A percentile compares a stretch with the other conserved stretches of the same genome.
phyloP scores from a whole-genome alignment of 2,888 invertebrate species.

The Athalia cordata region DNA sequence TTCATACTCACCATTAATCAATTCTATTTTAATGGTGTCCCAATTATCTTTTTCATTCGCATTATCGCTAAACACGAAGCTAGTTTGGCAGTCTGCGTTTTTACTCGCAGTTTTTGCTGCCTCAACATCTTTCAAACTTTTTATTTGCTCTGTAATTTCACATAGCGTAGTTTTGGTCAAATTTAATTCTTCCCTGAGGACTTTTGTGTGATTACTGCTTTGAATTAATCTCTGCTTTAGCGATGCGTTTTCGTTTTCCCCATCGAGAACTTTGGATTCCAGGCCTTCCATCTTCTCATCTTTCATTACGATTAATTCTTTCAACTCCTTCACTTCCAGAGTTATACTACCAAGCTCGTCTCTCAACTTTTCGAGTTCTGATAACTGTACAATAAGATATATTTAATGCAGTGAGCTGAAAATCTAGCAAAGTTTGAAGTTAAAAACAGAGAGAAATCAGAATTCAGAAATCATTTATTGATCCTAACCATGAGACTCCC shows the following conservation, averaged over 20 bases:
- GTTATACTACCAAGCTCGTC: constrained; percentile 28
- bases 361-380: constrained; percentile 33
- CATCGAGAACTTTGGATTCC: constrained; percentile 39
- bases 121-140: constrained; percentile 48
- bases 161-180: constrained; percentile 54
- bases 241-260: constrained; percentile 53
- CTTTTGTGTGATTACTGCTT: constrained; percentile 51
- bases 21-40: too few species aligned
- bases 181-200: constrained; percentile 52
- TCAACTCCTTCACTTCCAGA: constrained; percentile 15
- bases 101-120: constrained; percentile 28
- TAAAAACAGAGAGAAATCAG: too few species aligned
- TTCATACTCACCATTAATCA: neutral
- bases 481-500: too few species aligned
- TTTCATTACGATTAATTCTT: neutral
- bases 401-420: too few species aligned
- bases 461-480: too few species aligned
- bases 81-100: constrained; percentile 52
- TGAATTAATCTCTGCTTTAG: constrained; percentile 54
- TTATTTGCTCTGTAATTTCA: constrained; percentile 53
- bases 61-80: constrained; percentile 32
- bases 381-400: neutral
- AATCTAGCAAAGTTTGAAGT: neutral
- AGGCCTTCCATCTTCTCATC: constrained; percentile 32
- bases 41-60: too few species aligned